Conservation (phyloP, 1,140 invertebrate species). For the Platorchestia sp. region DNA sequence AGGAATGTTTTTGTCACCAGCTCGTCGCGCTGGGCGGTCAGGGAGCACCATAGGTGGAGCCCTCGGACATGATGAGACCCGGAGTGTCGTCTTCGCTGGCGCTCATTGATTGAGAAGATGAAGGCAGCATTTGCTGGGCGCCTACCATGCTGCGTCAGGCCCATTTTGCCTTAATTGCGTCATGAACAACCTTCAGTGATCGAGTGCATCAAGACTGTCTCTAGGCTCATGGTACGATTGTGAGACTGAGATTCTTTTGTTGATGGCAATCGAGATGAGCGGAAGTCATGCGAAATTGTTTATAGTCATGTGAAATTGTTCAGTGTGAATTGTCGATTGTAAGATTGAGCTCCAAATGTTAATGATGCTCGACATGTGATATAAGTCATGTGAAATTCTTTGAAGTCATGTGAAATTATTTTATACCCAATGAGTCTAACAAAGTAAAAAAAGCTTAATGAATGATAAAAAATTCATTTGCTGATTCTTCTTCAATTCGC, state of each 20-base stretch:
- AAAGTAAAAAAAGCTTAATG: too few species aligned
- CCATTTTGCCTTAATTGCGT: neutral
- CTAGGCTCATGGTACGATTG: neutral
- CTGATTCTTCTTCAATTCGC: too few species aligned
- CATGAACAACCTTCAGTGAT: neutral
- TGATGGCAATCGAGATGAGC: too few species aligned
- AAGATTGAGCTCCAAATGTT: too few species aligned
- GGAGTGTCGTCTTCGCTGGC: neutral
- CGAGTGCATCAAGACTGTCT: neutral
- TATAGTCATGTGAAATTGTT: too few species aligned
- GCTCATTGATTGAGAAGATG: neutral
- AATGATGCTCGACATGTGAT: too few species aligned
- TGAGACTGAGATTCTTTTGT: neutral
- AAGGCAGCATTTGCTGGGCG: neutral
- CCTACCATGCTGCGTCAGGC: neutral
- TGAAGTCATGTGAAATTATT: too few species aligned
- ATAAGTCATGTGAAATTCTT: too few species aligned
- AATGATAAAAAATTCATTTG: too few species aligned
- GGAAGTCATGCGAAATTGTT: too few species aligned
- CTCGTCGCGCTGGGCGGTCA: conserved; percentile 25
- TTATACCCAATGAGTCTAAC: too few species aligned
- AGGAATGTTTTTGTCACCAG: conserved; percentile 36
- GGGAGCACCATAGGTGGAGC: neutral
- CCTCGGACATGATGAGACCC: neutral
- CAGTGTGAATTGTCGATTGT: too few species aligned